phyloP scores from a whole-genome alignment of 2,888 invertebrate species.

The Aspidiotus destructor region DNA sequence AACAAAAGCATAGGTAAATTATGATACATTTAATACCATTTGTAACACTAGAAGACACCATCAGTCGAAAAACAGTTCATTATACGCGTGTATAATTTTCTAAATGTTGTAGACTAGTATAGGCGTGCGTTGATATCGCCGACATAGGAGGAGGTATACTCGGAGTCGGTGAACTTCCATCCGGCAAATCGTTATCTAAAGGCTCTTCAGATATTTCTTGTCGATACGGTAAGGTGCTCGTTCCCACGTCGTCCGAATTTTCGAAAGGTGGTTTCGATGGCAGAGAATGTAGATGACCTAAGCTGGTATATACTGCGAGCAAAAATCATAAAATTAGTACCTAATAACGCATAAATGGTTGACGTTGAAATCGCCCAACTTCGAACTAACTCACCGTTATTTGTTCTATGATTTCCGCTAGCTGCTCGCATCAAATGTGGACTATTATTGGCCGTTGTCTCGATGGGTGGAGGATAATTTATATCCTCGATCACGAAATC shows the following conservation, averaged over 20 bases:
- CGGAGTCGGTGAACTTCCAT: slow-evolving; percentile 12
- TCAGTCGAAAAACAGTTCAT: background rate
- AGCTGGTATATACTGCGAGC: slow-evolving; percentile 16
- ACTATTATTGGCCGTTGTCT: background rate
- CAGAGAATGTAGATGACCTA: slow-evolving; percentile 5
- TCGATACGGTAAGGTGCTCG: slow-evolving; percentile 18
- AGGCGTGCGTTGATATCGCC: slow-evolving; percentile 1
- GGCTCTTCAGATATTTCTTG: background rate
- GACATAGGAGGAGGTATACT: slow-evolving; percentile 27
- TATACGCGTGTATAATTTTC: background rate
- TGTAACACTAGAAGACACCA: too few relatives aligned
- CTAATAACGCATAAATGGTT: background rate
- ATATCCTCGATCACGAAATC: background rate
- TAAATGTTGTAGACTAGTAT: background rate
- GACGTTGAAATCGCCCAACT: background rate
- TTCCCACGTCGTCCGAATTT: slow-evolving; percentile 6
- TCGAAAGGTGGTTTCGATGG: slow-evolving; percentile 4
- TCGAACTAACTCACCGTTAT: too few relatives aligned
- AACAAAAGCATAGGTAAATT: too few relatives aligned
- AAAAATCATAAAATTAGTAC: background rate
- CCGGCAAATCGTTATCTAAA: background rate
- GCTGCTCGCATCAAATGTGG: too few relatives aligned
- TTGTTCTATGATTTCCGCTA: too few relatives aligned
- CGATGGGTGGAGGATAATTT: background rate
- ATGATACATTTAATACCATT: too few relatives aligned